Evolutionary conservation across 2,113 vertebrate genomes (phyloP).

Genomic region (Elaphurus davidianus): DNA sequence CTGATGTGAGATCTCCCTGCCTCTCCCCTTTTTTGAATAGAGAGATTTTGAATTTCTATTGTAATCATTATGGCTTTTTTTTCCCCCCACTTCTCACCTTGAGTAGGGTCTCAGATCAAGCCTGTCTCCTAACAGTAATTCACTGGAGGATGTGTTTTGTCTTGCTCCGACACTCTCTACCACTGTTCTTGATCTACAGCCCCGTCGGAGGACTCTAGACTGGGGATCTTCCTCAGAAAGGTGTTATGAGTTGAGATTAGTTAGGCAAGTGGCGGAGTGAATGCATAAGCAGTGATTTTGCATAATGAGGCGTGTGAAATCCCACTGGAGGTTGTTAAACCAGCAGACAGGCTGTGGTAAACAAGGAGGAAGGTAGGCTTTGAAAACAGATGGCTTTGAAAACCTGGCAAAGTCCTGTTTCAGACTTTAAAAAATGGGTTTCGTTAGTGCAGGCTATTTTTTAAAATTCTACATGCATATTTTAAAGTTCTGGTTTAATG

Average conservation of each 20-base stretch:
- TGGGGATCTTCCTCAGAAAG: slow-evolving; percentile 78
- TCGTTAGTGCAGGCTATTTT: slow-evolving; percentile 75
- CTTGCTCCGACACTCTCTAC: slow-evolving; percentile 73
- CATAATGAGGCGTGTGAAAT: slow-evolving; percentile 87
- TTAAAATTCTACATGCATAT: slow-evolving; percentile 77
- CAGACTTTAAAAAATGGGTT: slow-evolving; percentile 83
- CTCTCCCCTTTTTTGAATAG: background rate
- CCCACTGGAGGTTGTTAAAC: slow-evolving; percentile 90
- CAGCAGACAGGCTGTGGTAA: slow-evolving; percentile 87
- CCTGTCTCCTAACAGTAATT: slow-evolving; percentile 70
- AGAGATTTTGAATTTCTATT: slow-evolving; percentile 15
- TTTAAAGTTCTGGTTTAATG: slow-evolving; percentile 76
- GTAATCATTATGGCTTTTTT: background rate
- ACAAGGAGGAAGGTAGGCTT: slow-evolving; percentile 87
- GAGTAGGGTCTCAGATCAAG: slow-evolving; percentile 70
- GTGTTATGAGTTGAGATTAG: slow-evolving; percentile 84
- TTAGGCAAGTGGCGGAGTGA: slow-evolving; percentile 84
- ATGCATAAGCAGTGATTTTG: slow-evolving; percentile 85
- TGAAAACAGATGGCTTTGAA: slow-evolving; percentile 89
- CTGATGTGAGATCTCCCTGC: background rate
- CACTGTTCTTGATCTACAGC: slow-evolving; percentile 79
- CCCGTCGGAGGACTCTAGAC: slow-evolving; percentile 74
- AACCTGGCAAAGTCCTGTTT: slow-evolving; percentile 84
- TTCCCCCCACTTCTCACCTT: slow-evolving; percentile 40
- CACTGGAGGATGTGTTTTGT: slow-evolving; percentile 75